Evolutionary conservation across 2,888 invertebrate genomes (phyloP).

Genomic region (Tenthredo notha): DNA sequence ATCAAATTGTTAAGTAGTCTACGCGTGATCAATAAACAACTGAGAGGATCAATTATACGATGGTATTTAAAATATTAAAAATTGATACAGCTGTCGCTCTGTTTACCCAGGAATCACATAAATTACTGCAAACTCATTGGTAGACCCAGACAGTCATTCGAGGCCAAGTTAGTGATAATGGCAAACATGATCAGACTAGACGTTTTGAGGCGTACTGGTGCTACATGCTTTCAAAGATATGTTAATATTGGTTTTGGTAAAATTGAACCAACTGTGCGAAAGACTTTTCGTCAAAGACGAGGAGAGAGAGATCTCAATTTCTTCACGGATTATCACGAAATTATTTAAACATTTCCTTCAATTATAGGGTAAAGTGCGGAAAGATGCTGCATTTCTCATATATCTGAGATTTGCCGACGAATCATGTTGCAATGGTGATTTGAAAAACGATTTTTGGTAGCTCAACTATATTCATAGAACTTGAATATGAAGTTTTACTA

Average conservation of each 20-base stretch:
- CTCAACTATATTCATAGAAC: not conserved
- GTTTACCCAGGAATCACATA: not conserved
- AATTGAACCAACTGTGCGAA: not conserved
- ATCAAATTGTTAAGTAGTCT: conserved; percentile 19
- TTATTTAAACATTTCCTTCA: not conserved
- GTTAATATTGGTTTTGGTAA: conserved; percentile 33
- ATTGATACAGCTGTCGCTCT: not conserved
- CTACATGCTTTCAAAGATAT: not conserved
- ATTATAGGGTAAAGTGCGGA: too few relatives aligned
- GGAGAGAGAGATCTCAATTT: not conserved
- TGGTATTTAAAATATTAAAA: not conserved
- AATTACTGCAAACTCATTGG: not conserved
- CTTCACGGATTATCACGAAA: not conserved
- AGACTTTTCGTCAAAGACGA: not conserved
- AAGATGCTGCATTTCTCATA: too few relatives aligned
- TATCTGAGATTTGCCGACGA: too few relatives aligned
- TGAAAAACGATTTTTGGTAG: not conserved
- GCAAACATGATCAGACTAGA: conserved; percentile 5
- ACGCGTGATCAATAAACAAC: not conserved
- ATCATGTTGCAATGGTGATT: too few relatives aligned
- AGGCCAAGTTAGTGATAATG: not conserved
- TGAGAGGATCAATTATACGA: not conserved
- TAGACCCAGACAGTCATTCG: not conserved
- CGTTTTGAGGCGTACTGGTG: not conserved
- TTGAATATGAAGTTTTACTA: not conserved